Evolutionary conservation across 2,113 vertebrate genomes (phyloP), one percentile per base, ranked within the genome.

Genomic region (Sapayoa aenigma): DNA sequence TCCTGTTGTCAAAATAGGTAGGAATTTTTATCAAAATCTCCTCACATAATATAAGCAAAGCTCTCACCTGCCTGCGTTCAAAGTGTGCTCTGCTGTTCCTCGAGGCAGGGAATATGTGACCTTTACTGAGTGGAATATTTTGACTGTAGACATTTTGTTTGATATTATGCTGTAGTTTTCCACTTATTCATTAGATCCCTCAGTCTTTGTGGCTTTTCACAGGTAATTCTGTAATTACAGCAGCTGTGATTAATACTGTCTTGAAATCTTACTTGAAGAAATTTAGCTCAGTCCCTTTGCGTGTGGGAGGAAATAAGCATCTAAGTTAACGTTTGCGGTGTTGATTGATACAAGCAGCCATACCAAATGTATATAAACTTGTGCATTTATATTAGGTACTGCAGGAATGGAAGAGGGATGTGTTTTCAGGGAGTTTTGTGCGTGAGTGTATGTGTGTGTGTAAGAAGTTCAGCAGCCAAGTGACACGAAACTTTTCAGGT

Each of bases 221-320:
- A 84, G 73, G 75, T 93, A 84, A 94, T 94, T 93, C 72, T 56
- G 42, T 83, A 94, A 74, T 95, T 93, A 37, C 25, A 63, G 83
- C 44, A 86, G 27, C 93, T 84, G 86, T 72, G 92, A 90, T 85
- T 87, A 94, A 78, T 56, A 44, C 42, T 88, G 83, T 47, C 59
- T 82, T 65, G 69, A 92, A 75, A 78, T 72, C 56, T 77, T 59
- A 47, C 28, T 71, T 67, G 60, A 60, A 84, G 83, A 89, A 59
- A 65, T 84, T 22, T 39, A 52, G 28, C 77, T 60, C 27, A 65
- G 65, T 46, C 44, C 31, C 31, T 92, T 74, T 89, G 83, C 60
- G 3, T 2, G 22, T 63, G 76, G 86, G 53, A 83, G 81, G 53
- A 87, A 96, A 55, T 60, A 81, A 84, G 31, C 30, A 18, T 68